Conservation (phyloP, 2,888 invertebrate genomes). For the Vesta saturnalis region DNA sequence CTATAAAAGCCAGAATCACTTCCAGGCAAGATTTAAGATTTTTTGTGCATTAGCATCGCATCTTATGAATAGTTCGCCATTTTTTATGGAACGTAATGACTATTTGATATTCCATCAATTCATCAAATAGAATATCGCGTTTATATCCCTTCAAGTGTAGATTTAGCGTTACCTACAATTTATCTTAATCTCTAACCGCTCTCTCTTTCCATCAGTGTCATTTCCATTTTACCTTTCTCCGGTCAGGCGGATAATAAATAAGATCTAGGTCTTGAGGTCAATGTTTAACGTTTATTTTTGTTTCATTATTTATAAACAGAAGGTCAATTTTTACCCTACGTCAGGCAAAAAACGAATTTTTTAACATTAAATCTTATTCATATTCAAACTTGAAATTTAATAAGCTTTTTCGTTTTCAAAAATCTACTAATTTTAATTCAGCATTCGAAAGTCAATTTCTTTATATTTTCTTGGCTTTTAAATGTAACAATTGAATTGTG, state of each 20-base stretch:
- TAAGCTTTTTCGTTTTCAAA: not conserved
- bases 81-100: constrained; percentile 45
- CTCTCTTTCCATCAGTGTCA: constrained; percentile 45
- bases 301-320: not conserved
- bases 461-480: not conserved
- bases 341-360: not conserved
- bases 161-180: constrained; percentile 45
- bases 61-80: constrained; percentile 45
- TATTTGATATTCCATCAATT: constrained; percentile 52
- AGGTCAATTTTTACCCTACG: not conserved
- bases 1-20: constrained; percentile 17
- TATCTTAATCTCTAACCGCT: constrained; percentile 48
- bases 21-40: constrained; percentile 20
- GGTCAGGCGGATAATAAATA: constrained; percentile 24
- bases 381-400: not conserved
- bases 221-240: constrained; percentile 48
- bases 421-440: constrained; percentile 1
- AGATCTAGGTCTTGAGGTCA: constrained; percentile 38
- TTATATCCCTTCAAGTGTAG: constrained; percentile 36
- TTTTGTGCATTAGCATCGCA: constrained; percentile 38
- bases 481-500: constrained; percentile 1
- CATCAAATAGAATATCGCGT: constrained; percentile 40
- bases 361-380: not conserved
- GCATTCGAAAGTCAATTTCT: not conserved
- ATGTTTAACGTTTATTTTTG: constrained; percentile 18